A percentile compares a stretch with the other conserved stretches of the same genome.
phyloP scores from a whole-genome alignment of 2,888 invertebrate genomes.

The Steinernema scapterisci region DNA sequence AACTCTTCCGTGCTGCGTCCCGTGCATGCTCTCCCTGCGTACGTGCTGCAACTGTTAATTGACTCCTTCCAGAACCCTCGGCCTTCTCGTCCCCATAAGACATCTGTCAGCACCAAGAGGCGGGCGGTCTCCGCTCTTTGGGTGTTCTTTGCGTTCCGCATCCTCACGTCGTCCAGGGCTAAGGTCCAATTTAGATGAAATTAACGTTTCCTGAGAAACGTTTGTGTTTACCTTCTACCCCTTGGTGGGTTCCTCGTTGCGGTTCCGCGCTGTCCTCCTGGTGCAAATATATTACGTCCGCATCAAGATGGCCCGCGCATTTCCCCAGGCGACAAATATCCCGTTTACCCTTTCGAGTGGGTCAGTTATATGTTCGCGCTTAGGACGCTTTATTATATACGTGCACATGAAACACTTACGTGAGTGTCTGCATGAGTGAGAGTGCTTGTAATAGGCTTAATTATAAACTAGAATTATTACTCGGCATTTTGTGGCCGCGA shows the following conservation, averaged over 20 bases:
- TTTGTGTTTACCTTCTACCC: constrained; percentile 11
- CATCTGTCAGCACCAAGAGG: background rate
- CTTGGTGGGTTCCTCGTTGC: background rate
- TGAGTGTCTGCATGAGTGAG: no score
- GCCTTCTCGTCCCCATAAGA: background rate
- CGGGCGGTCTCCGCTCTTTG: constrained; percentile 12
- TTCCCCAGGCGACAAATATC: background rate
- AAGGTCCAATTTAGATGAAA: background rate
- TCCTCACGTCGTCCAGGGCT: background rate
- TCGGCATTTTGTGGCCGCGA: no score
- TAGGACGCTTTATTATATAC: no score
- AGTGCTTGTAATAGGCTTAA: no score
- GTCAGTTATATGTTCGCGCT: background rate
- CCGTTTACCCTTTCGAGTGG: no score
- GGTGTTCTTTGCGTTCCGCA: constrained; percentile 3
- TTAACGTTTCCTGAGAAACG: constrained; percentile 2
- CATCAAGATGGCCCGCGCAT: background rate
- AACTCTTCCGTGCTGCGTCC: no score
- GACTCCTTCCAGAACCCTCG: no score
- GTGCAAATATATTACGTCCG: background rate
- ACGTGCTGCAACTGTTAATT: no score
- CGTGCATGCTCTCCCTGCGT: no score
- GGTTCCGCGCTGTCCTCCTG: background rate
- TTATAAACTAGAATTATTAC: no score
- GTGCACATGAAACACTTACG: no score